Conservation (phyloP, 37 sponge, comb jelly and placozoan genomes). For the Diacarnus erythraeanus region DNA sequence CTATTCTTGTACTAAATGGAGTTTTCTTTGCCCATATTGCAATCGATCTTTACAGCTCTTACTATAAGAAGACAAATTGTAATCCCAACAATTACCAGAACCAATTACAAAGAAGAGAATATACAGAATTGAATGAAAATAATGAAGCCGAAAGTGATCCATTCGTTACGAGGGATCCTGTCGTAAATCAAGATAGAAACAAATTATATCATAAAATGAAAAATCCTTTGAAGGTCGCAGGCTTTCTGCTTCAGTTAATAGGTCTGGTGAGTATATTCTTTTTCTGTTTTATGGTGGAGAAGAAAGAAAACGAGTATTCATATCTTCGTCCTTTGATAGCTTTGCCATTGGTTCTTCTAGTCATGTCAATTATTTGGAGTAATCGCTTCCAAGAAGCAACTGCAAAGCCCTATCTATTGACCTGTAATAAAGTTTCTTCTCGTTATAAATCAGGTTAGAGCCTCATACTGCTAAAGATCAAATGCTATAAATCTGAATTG, state of each 20-base stretch:
- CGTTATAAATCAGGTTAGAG: conserved; percentile 60
- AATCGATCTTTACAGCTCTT: conserved; percentile 9
- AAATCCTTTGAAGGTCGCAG: conserved; percentile 19
- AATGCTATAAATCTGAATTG: neutral
- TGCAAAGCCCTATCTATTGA: neutral
- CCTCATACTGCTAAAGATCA: neutral
- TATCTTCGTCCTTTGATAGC: conserved; percentile 8
- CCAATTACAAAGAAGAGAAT: neutral
- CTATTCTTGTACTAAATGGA: conserved; percentile 49
- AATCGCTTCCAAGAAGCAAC: conserved; percentile 17
- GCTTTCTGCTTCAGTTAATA: conserved; percentile 31
- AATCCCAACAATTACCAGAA: neutral
- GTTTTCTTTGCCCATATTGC: conserved; percentile 36
- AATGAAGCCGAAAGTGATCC: neutral
- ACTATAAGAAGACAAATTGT: neutral
- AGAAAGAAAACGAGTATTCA: neutral
- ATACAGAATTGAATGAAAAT: neutral
- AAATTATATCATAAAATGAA: neutral
- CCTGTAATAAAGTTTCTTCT: neutral
- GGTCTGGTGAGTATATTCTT: conserved; percentile 7
- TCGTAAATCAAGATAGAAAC: too few species aligned
- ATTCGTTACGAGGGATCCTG: neutral
- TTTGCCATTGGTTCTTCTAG: conserved; percentile 10
- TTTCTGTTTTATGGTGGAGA: neutral
- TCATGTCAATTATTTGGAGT: conserved; percentile 44